Base-by-base conservation (phyloP, 1,140 invertebrate species). In the Pogonomyrmex californicus region DNA sequence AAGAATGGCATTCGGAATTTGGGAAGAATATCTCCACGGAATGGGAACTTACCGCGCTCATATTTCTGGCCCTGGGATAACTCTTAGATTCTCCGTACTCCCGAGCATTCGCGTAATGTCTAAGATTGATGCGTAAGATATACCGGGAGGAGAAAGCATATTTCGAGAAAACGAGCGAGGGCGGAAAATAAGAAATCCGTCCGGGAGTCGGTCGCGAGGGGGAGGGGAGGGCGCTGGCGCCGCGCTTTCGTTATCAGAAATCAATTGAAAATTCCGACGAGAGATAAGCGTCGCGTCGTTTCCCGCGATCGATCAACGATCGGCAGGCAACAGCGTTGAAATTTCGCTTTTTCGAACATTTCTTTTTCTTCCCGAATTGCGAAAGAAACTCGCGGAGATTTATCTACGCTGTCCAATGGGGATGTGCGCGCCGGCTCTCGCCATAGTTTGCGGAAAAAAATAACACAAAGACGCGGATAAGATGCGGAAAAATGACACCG, bases 41-140 rank as follows among this genome's bases (percentile, higher is more conserved):
- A 73, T 82, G 41, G 54, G 54, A 83, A 83, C 41, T 83, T 83
- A 75, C 68, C 68, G 79, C 79, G 54, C 68, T 83, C 79, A 83
- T 83, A 83, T 83, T 83, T 83, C 79, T 83, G 44, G 38, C 41
- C 49, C 41, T 36, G 41, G 51, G 33, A 75, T 83, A 83, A 83
- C 30, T 83, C 68, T 75, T 75, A 73, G 68, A 83, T 62, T 83
- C 56, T 49, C 41, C n/a, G n/a, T 56, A 14, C 14, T n/a, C n/a
- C 44, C 79, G 79, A 75, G 68, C 79, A 75, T 83, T 30, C 79
- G 79, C 79, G 79, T 83, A 83, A 83, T 83, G 79, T 83, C 54
- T 60, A 83, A 83, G 68, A 83, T 83, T 83, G 79, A 83, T 83
- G 54, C 51, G 68, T 44, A 17, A 83, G 79, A 83, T 83, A 75